A percentile compares a stretch with the other conserved stretches of the same genome.
These are phyloP conservation scores for Pachyramphus minor DNA, from an alignment of 2,113 vertebrate genomes.

Conservation along the genomic window DNA sequence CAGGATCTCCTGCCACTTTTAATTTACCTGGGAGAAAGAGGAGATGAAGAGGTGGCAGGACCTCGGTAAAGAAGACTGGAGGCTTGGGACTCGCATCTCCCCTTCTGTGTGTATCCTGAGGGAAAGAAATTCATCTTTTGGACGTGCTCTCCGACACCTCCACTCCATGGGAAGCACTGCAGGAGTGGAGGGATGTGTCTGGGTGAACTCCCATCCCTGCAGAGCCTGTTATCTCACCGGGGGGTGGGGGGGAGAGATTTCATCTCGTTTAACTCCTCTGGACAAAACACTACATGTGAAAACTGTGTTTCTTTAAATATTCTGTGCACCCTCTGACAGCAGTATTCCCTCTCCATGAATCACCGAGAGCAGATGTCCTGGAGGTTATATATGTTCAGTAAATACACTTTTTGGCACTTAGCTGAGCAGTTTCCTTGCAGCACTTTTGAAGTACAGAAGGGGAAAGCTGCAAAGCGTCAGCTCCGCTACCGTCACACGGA, in stretches of 20 bases:
- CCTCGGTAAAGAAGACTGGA: background rate
- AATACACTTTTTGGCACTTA: background rate
- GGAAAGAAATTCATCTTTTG: background rate
- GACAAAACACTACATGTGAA: background rate
- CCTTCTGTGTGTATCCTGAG: background rate
- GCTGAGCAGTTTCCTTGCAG: background rate
- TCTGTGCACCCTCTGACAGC: background rate
- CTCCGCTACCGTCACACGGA: rapidly evolving
- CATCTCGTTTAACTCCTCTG: background rate
- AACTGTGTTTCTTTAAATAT: background rate
- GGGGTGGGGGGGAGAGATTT: background rate
- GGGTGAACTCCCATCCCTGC: background rate
- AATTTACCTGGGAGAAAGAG: background rate
- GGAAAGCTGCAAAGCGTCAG: background rate
- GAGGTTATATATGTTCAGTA: background rate
- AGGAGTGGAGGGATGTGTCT: background rate
- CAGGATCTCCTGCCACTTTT: background rate
- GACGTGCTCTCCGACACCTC: background rate
- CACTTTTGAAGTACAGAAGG: background rate
- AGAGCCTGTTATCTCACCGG: background rate
- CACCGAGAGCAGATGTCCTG: slow-evolving; percentile 1
- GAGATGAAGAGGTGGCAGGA: background rate
- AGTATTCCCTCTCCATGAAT: background rate
- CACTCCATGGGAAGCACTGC: rapidly evolving
- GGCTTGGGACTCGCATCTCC: background rate